These are phyloP conservation scores for Drosophila gunungcola DNA, from an alignment of 1,140 invertebrate species.

Conservation along the genomic window DNA sequence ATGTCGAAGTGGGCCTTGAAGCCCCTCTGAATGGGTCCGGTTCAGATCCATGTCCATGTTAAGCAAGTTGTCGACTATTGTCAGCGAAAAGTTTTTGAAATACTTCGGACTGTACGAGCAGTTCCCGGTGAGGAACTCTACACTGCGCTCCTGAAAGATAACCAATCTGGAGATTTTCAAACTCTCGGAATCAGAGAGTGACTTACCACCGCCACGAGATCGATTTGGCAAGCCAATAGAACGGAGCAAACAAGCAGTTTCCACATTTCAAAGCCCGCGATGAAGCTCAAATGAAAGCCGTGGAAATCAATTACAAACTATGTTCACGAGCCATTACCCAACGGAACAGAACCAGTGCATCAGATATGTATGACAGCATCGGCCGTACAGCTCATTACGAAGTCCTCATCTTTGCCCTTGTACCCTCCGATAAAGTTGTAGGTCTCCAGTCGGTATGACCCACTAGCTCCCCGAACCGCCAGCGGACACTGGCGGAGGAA, in stretches of 20 bases:
- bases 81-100: conserved; percentile 59
- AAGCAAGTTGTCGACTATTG: conserved; percentile 36
- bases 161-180: background rate
- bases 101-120: conserved; percentile 51
- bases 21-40: conserved; percentile 42
- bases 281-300: conserved; percentile 30
- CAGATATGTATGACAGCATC: conserved; percentile 48
- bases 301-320: conserved; percentile 9
- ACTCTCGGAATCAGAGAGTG: accelerated
- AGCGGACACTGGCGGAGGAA: conserved; percentile 55
- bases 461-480: conserved; percentile 48
- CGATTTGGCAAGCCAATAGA: background rate
- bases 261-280: conserved; percentile 27
- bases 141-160: conserved; percentile 51
- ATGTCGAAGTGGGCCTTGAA: conserved; percentile 63
- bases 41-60: conserved; percentile 61
- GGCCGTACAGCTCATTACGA: conserved; percentile 57
- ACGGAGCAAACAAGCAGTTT: conserved; percentile 18
- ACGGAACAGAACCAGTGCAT: conserved; percentile 4
- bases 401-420: conserved; percentile 42
- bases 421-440: conserved; percentile 57
- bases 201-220: conserved; percentile 20
- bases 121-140: conserved; percentile 32
- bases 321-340: conserved; percentile 26
- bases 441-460: conserved; percentile 54